A percentile compares a stretch with the other conserved stretches of the same genome.
Conservation (phyloP, 2,888 invertebrate genomes). For the Thymelicus lineola region DNA sequence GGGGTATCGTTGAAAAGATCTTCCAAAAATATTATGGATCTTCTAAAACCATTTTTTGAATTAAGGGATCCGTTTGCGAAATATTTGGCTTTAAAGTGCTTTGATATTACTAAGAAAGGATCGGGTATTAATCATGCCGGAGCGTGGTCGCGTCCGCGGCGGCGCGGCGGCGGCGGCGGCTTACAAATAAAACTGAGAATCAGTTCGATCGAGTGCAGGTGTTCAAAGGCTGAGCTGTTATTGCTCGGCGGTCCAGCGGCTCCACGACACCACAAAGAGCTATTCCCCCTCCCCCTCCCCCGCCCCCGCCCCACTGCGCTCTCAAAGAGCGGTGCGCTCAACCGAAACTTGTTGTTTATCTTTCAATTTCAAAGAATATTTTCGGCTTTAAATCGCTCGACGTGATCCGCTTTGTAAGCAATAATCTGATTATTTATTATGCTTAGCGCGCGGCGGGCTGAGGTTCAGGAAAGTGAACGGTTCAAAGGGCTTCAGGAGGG, state of each 20-base stretch:
- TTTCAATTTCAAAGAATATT: slow-evolving; percentile 11
- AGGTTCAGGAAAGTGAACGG: background rate
- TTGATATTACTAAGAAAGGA: background rate
- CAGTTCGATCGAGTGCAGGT: slow-evolving; percentile 5
- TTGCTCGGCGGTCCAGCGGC: background rate
- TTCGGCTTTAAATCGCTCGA: slow-evolving; percentile 3
- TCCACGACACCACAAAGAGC: background rate
- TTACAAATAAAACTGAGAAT: background rate
- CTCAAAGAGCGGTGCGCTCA: slow-evolving; percentile 8
- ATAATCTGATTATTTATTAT: slow-evolving; percentile 6
- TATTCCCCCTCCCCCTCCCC: no score
- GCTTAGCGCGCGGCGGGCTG: background rate
- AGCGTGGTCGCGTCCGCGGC: background rate
- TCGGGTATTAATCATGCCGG: background rate
- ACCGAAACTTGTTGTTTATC: slow-evolving; percentile 5
- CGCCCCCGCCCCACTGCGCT: background rate
- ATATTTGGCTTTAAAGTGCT: no score
- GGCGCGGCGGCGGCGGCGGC: background rate
- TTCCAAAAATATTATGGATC: no score
- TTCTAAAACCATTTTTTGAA: no score
- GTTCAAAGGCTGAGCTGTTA: slow-evolving; percentile 4
- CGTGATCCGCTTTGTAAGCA: background rate
- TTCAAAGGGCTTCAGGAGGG: background rate
- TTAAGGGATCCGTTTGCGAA: no score
- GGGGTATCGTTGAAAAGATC: no score